Percentiles rank a stretch among this genome's conserved stretches.
Evolutionary conservation across 2,888 invertebrate species (phyloP).

Genomic region (Sturmia bella): DNA sequence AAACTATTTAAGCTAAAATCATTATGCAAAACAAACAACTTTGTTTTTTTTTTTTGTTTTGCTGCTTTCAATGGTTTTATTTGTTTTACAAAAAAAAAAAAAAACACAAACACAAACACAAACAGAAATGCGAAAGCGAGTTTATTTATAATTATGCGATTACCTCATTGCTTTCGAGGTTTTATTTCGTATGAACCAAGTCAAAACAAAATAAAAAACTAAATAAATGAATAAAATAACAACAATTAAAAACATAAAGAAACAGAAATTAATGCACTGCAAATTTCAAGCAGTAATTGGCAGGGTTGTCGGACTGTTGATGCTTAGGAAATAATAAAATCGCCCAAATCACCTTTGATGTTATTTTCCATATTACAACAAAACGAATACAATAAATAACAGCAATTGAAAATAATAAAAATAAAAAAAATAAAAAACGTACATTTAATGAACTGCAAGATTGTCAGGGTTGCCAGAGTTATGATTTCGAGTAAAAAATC

Average conservation of each 20-base stretch:
- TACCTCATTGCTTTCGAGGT: slow-evolving; percentile 76
- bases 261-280: slow-evolving; percentile 42
- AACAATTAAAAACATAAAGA: slow-evolving; percentile 6
- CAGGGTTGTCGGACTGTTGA: no score
- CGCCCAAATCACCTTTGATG: no score
- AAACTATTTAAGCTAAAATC: no score
- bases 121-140: slow-evolving; percentile 66
- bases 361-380: no score
- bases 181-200: slow-evolving; percentile 42
- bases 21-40: no score
- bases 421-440: no score
- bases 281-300: slow-evolving; percentile 17
- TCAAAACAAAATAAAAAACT: slow-evolving; percentile 27
- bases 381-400: no score
- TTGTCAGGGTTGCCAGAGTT: no score
- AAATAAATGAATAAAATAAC: slow-evolving; percentile 38
- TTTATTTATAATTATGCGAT: slow-evolving; percentile 79
- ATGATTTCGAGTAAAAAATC: no score
- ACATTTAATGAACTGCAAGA: no score
- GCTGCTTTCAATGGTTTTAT: slow-evolving; percentile 37
- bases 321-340: no score
- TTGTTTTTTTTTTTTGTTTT: not conserved
- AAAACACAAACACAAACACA: slow-evolving; percentile 64
- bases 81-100: slow-evolving; percentile 14
- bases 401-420: no score